Percentiles rank a stretch among this genome's conserved stretches.
Evolutionary conservation across 2,797 vertebrate genomes (phyloP).

Genomic region (Mionectes olivaceus): DNA sequence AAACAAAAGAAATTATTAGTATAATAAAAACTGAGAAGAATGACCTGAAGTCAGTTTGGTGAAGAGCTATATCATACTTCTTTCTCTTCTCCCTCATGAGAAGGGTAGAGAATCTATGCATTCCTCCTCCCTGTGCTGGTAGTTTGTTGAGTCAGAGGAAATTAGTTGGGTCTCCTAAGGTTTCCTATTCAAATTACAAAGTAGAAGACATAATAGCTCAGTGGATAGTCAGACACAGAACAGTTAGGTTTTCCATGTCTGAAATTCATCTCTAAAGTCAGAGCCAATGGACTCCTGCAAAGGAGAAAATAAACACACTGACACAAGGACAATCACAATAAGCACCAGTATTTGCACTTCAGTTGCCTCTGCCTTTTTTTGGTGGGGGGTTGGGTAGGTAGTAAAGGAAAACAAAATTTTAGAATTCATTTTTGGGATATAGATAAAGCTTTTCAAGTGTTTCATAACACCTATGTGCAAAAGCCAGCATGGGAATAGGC

Average conservation of each 20-base stretch:
- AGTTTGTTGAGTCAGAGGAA: background rate
- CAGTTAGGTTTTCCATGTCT: background rate
- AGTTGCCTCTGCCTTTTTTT: background rate
- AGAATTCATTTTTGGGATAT: background rate
- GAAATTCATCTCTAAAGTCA: background rate
- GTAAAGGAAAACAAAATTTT: background rate
- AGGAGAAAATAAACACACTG: background rate
- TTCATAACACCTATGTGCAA: background rate
- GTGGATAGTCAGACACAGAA: background rate
- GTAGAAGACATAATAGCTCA: background rate
- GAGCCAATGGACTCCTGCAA: background rate
- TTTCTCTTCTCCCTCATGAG: background rate
- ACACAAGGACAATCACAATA: background rate
- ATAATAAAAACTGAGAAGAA: background rate
- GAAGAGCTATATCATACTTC: background rate
- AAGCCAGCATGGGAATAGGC: background rate
- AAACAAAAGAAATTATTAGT: background rate
- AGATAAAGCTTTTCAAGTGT: background rate
- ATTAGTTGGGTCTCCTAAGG: background rate
- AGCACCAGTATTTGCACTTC: background rate
- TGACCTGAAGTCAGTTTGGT: background rate
- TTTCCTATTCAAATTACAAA: background rate
- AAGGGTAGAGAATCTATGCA: background rate
- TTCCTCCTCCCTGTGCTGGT: background rate
- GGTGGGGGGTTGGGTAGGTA: rapidly evolving